phyloP scores from a whole-genome alignment of 2,888 invertebrate species.

The Mechanitis mazaeus region DNA sequence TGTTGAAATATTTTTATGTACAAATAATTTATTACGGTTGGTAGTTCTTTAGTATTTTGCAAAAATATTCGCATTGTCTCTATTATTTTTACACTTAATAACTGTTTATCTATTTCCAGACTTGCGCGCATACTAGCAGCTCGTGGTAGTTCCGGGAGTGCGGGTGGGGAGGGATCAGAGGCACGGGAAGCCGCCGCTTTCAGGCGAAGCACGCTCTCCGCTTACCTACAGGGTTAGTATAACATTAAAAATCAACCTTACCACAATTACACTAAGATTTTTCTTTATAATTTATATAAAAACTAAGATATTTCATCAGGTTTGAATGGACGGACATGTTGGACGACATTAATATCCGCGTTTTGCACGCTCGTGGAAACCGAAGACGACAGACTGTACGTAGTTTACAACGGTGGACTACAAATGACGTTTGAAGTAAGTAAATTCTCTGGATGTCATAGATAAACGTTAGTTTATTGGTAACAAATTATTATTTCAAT shows the following conservation, averaged over 20 bases:
- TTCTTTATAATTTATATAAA: background rate
- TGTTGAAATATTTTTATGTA: too few species aligned
- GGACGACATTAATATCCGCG: constrained; percentile 95
- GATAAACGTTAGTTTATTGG: too few species aligned
- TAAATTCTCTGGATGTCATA: background rate
- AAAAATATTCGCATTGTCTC: background rate
- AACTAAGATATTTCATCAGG: constrained; percentile 56
- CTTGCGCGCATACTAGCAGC: constrained; percentile 92
- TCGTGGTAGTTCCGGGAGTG: constrained; percentile 77
- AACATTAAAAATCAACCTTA: too few species aligned
- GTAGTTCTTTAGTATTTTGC: background rate
- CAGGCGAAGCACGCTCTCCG: constrained; percentile 87
- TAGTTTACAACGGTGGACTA: constrained; percentile 93
- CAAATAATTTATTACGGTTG: too few species aligned
- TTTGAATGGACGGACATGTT: constrained; percentile 92
- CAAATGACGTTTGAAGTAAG: constrained; percentile 85
- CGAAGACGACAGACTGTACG: constrained; percentile 91
- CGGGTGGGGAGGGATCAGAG: constrained; percentile 77
- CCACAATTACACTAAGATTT: too few species aligned
- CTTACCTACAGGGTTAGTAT: constrained; percentile 84
- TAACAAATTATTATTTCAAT: too few species aligned
- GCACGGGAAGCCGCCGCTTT: constrained; percentile 89
- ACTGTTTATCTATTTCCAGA: constrained; percentile 34
- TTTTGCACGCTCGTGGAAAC: constrained; percentile 92
- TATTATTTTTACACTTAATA: background rate